These are phyloP conservation scores for Cheirogaleus major DNA, from an alignment of 2,797 vertebrate genomes.

Conservation along the genomic window DNA sequence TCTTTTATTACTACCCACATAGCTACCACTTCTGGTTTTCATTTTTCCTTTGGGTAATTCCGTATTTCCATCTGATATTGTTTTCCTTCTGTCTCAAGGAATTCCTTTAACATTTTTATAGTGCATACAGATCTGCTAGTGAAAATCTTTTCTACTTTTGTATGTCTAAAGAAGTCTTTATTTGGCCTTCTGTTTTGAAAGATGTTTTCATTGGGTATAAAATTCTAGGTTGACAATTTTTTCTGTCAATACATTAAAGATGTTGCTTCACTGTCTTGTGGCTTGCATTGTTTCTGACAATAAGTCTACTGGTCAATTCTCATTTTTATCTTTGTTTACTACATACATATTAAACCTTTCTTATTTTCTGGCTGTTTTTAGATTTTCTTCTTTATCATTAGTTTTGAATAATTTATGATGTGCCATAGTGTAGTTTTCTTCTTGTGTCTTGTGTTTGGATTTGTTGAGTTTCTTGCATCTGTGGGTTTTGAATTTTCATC, in stretches of 20 bases:
- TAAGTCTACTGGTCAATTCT: neutral
- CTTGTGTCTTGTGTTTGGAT: neutral
- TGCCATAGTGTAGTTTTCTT: neutral
- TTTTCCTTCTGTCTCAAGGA: neutral
- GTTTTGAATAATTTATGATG: neutral
- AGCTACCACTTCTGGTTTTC: neutral
- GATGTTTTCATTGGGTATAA: neutral
- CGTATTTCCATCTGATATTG: neutral
- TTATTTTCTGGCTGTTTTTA: neutral
- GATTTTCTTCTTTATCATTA: neutral
- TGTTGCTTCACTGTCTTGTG: neutral
- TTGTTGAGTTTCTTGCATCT: neutral
- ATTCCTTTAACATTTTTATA: neutral
- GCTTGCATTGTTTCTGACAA: neutral
- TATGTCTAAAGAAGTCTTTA: neutral
- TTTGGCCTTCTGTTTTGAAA: neutral
- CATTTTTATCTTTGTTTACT: constrained; percentile 4
- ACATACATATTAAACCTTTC: neutral
- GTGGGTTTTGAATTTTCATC: neutral
- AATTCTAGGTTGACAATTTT: neutral
- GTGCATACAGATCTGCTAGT: neutral
- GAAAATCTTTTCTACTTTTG: neutral
- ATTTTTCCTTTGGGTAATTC: constrained; percentile 4
- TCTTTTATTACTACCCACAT: neutral
- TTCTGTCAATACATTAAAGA: neutral